phyloP scores from a whole-genome alignment of 2,888 invertebrate genomes.

The Plebejus melissa region DNA sequence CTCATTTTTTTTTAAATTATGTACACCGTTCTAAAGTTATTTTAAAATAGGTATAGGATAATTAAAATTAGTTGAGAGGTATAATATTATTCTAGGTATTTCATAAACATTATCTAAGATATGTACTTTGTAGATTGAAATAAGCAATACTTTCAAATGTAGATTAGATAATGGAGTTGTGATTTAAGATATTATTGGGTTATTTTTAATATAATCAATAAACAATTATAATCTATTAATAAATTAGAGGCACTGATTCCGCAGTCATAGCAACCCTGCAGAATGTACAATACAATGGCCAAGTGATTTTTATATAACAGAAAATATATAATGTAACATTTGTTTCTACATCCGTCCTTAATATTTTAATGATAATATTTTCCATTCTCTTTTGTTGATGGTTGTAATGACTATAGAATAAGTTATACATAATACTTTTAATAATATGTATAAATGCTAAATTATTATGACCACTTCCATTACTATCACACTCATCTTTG shows the following conservation, averaged over 20 bases:
- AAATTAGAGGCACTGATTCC: not conserved
- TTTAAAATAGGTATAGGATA: not conserved
- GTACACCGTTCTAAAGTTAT: not conserved
- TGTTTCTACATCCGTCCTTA: conserved; percentile 8
- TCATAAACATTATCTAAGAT: not conserved
- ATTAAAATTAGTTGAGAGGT: not conserved
- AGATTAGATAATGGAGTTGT: conserved; percentile 26
- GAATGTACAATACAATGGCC: not conserved
- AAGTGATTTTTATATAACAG: not conserved
- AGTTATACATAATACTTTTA: not conserved
- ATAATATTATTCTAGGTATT: not conserved
- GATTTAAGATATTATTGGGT: conserved; percentile 12
- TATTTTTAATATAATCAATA: conserved; percentile 15
- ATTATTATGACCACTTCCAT: not conserved
- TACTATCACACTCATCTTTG: not conserved
- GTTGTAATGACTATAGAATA: not conserved
- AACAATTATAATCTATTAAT: not conserved
- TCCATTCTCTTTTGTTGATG: conserved; percentile 6
- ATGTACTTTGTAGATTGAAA: not conserved
- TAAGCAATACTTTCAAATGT: not conserved
- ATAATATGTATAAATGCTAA: not conserved
- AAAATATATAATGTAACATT: not conserved
- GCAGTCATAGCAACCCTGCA: not conserved
- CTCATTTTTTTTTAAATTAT: not conserved
- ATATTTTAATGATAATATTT: not conserved